These are phyloP conservation scores for Thamnophis sirtalis DNA, from an alignment of 2,113 vertebrate species.

Conservation along the genomic window DNA sequence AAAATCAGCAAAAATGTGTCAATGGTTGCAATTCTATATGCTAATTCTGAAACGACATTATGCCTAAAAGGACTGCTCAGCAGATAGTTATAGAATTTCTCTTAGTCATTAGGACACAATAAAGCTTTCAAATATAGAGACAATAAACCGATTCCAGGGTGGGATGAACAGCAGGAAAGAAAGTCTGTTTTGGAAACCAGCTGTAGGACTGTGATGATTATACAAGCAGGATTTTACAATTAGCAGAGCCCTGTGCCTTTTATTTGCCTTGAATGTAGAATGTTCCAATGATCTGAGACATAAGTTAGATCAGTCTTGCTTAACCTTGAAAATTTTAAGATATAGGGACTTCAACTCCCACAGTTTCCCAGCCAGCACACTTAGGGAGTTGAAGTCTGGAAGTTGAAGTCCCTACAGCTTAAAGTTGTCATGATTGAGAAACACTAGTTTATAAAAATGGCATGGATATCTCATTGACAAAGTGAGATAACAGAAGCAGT, in stretches of 20 bases:
- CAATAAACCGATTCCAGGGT: neutral
- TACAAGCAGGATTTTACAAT: neutral
- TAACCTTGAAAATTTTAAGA: neutral
- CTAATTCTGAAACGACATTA: neutral
- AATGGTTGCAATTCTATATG: neutral
- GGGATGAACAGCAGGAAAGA: neutral
- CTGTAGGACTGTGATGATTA: neutral
- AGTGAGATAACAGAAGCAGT: neutral
- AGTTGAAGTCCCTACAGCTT: neutral
- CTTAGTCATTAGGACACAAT: neutral
- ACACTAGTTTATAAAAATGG: neutral
- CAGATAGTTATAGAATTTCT: neutral
- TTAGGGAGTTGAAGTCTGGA: neutral
- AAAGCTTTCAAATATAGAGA: neutral
- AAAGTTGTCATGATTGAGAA: neutral
- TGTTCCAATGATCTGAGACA: neutral
- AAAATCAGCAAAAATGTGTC: neutral
- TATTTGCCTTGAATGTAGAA: neutral
- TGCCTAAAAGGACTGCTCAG: neutral
- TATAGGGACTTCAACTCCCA: neutral
- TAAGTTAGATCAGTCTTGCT: neutral
- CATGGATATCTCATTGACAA: neutral
- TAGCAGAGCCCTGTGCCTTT: neutral
- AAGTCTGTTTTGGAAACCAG: neutral
- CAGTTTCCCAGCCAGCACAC: neutral